Conservation (phyloP, 2,113 vertebrate genomes). For the Oxygymnocypris stewartii region DNA sequence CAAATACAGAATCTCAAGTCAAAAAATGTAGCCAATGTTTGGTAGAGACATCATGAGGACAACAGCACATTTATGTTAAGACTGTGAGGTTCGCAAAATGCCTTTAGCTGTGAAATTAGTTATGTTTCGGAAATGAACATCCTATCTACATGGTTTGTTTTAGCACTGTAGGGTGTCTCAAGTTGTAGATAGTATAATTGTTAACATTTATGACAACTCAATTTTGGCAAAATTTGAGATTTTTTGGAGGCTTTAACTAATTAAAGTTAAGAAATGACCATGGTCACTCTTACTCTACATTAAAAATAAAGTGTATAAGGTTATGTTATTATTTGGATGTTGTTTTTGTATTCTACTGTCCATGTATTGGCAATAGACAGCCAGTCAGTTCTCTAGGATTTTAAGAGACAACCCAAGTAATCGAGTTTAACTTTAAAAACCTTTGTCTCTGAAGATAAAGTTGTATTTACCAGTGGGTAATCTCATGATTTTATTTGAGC, state of each 20-base stretch:
- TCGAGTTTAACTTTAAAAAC: neutral
- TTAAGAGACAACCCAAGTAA: neutral
- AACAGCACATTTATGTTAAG: neutral
- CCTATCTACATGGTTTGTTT: neutral
- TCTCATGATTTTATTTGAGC: neutral
- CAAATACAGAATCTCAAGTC: neutral
- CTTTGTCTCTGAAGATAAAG: neutral
- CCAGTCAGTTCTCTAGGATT: neutral
- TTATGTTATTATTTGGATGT: neutral
- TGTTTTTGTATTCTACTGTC: neutral
- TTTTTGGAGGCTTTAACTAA: too few species aligned
- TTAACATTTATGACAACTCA: neutral
- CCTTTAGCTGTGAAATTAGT: neutral
- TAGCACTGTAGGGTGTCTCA: neutral
- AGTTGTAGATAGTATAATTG: neutral
- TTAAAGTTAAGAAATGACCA: neutral
- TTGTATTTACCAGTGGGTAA: neutral
- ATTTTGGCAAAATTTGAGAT: neutral
- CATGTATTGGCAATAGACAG: neutral
- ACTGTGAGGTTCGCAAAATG: neutral
- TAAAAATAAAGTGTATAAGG: neutral
- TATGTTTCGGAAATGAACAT: neutral
- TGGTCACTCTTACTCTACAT: neutral
- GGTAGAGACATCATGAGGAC: neutral
- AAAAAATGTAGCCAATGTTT: neutral